Base-by-base conservation (phyloP, 2,888 invertebrate species). In the Philereme vetulata region DNA sequence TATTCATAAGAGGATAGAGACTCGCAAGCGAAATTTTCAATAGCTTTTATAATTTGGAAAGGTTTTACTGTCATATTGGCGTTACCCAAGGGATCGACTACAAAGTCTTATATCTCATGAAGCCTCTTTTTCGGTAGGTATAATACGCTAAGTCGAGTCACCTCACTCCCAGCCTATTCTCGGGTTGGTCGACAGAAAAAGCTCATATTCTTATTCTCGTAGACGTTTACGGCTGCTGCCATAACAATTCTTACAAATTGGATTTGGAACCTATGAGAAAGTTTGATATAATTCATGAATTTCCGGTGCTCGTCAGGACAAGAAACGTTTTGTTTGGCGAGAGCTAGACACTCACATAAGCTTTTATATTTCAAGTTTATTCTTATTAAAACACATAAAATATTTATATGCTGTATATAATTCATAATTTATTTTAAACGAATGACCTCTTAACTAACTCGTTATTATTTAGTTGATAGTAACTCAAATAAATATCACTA, bases 51-150 rank as follows among this genome's bases (percentile, higher is more conserved):
- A 85, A 87, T 87, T 86, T 85, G 77, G 83, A 76, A 79, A 81
- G 84, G 84, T 80, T 85, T 85, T 85, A 81, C 84, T 83, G 82
- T 85, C 88, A 86, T 87, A 89, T 48, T 32, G 49, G 51, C 78
- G 81, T 76, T 74, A 72, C 86, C 75, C 82, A 62, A 65, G 86
- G 80, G 87, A 80, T 72, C 66, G 76, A 84, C 82, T 86, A 81
- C 82, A 82, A 86, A 86, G 82, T 88, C 86, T 85, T 86, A 86
- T 85, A 84, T 85, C 84, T 86, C 88, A 83, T 80, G 82, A 84
- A 84, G 83, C 68, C 81, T 77, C 78, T 77, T 70, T 65, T 74
- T 75, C 76, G 70, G 76, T 78, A 77, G 78, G 78, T 81, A 79
- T 79, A 80, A 80, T 77, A 77, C 75, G 75, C 81, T 81, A 80